Evolutionary conservation across 2,888 invertebrate species (phyloP).

Genomic region (Xanthia icteritia): DNA sequence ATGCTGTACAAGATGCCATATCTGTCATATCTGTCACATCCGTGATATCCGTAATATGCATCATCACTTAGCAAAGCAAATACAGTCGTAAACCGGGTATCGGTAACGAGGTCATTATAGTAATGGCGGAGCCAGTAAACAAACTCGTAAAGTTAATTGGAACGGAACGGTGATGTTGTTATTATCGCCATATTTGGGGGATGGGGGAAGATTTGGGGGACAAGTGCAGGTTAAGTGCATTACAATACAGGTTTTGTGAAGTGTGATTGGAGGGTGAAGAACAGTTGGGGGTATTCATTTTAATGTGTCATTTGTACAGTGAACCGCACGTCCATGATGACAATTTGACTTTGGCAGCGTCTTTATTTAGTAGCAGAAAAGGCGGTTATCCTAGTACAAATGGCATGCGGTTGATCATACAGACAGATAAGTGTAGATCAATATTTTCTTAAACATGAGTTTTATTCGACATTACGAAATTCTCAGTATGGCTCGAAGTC

Average conservation of each 20-base stretch:
- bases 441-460: background rate
- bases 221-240: conserved; percentile 41
- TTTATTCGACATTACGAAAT: background rate
- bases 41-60: background rate
- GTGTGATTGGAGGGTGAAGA: background rate
- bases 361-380: no score
- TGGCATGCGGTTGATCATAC: background rate
- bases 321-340: background rate
- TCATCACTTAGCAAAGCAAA: conserved; percentile 62
- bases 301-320: background rate
- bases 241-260: conserved; percentile 27
- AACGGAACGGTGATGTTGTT: conserved; percentile 61
- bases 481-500: no score
- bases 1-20: conserved; percentile 23
- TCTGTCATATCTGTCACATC: background rate
- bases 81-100: conserved; percentile 61
- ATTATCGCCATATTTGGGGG: conserved; percentile 52
- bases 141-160: conserved; percentile 72
- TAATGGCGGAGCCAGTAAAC: conserved; percentile 60
- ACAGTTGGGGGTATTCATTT: background rate
- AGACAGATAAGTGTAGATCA: background rate
- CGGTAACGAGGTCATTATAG: conserved; percentile 60
- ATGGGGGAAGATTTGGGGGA: conserved; percentile 34
- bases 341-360: background rate
- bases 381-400: no score